Evolutionary conservation across 2,888 invertebrate species (phyloP).

Genomic region (Leptarthrus brevirostris): DNA sequence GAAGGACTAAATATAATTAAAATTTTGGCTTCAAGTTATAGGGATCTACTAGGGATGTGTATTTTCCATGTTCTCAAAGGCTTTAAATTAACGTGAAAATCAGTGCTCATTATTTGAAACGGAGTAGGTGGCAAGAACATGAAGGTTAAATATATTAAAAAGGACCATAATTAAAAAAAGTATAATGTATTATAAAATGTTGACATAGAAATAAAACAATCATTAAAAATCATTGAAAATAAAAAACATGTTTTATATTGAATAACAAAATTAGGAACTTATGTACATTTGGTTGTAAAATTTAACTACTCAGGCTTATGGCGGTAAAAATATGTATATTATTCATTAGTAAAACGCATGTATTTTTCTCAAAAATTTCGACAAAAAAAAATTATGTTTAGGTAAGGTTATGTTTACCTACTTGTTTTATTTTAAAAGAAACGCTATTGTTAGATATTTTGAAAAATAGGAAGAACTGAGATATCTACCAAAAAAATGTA

Average conservation of each 20-base stretch:
- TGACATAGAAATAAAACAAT: conserved; percentile 39
- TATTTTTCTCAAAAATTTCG: too few relatives aligned
- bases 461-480: conserved; percentile 1
- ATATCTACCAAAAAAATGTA: conserved; percentile 9
- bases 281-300: conserved; percentile 42
- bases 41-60: too few relatives aligned
- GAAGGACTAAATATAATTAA: too few relatives aligned
- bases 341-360: not conserved
- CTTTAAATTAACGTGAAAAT: too few relatives aligned
- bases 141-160: conserved; percentile 13
- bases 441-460: conserved; percentile 10
- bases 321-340: conserved; percentile 23
- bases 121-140: not conserved
- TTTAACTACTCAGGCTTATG: conserved; percentile 42
- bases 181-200: conserved; percentile 41
- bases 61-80: too few relatives aligned
- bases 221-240: conserved; percentile 29
- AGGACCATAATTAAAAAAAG: conserved; percentile 31
- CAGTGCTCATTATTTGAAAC: not conserved
- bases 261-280: conserved; percentile 47
- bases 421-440: conserved; percentile 12
- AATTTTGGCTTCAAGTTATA: too few relatives aligned
- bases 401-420: too few relatives aligned
- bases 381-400: too few relatives aligned
- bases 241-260: conserved; percentile 21